Evolutionary conservation across 2,888 invertebrate species (phyloP).

Genomic region (Eristalis intricaria): DNA sequence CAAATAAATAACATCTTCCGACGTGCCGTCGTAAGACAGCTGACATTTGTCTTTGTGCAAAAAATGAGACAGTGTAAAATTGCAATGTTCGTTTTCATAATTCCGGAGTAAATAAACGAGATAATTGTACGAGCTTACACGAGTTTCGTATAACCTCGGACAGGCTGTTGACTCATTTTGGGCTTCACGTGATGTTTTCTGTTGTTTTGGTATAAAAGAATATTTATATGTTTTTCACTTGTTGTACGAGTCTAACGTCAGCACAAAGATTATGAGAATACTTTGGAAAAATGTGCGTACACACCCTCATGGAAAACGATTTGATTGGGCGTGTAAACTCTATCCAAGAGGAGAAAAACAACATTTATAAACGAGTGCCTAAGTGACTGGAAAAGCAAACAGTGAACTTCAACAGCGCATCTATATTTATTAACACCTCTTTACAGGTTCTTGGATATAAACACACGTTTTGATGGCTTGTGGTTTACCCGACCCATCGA

Average conservation of each 20-base stretch:
- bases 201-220: neutral
- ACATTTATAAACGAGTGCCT: neutral
- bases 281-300: neutral
- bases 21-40: neutral
- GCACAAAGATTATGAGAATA: neutral
- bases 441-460: neutral
- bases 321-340: neutral
- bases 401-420: neutral
- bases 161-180: neutral
- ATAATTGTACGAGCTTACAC: neutral
- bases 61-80: neutral
- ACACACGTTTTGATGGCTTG: neutral
- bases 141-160: no score
- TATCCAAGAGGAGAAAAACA: neutral
- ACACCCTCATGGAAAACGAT: neutral
- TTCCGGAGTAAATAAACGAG: neutral
- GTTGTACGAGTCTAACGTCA: neutral
- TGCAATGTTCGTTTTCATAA: slow-evolving; percentile 15
- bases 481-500: neutral
- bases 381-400: neutral
- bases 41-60: neutral
- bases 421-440: neutral
- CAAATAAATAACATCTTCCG: neutral
- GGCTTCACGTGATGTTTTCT: slow-evolving; percentile 11
- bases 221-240: neutral